Conservation (phyloP, 2,888 invertebrate genomes). For the Kryphioiulus occultus region DNA sequence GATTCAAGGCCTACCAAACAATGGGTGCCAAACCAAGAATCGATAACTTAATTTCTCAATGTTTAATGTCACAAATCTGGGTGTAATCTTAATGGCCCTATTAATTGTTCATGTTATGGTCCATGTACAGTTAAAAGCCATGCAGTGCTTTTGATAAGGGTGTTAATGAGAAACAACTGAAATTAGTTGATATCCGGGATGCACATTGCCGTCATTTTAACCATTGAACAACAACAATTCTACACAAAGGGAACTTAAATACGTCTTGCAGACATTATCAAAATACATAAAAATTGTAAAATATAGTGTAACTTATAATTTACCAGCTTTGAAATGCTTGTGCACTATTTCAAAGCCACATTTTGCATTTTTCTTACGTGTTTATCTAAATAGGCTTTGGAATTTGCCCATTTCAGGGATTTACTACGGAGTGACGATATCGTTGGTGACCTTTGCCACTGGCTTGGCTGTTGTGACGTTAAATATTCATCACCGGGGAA, state of each 20-base stretch:
- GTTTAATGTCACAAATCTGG: neutral
- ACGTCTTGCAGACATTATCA: too few species aligned
- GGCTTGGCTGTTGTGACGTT: constrained; percentile 64
- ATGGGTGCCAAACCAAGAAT: neutral
- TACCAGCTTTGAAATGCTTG: too few species aligned
- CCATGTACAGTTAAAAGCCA: neutral
- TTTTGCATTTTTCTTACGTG: neutral
- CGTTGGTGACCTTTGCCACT: constrained; percentile 61
- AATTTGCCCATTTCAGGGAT: constrained; percentile 61
- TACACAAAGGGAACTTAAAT: too few species aligned
- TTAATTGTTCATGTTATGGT: neutral
- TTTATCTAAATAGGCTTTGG: neutral
- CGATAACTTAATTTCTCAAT: neutral
- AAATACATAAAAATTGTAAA: too few species aligned
- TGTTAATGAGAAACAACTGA: neutral
- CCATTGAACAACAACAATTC: neutral
- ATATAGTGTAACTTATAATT: too few species aligned
- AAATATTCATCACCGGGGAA: constrained; percentile 66
- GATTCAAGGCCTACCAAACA: neutral
- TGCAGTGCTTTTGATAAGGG: neutral
- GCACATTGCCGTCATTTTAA: neutral
- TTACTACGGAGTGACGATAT: constrained; percentile 69
- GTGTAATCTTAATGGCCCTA: neutral
- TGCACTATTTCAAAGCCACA: too few species aligned
- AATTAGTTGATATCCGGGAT: neutral